Percentiles rank a stretch among this genome's conserved stretches.
Evolutionary conservation across 2,888 invertebrate species (phyloP).

Genomic region (Liodrosophila aerea): DNA sequence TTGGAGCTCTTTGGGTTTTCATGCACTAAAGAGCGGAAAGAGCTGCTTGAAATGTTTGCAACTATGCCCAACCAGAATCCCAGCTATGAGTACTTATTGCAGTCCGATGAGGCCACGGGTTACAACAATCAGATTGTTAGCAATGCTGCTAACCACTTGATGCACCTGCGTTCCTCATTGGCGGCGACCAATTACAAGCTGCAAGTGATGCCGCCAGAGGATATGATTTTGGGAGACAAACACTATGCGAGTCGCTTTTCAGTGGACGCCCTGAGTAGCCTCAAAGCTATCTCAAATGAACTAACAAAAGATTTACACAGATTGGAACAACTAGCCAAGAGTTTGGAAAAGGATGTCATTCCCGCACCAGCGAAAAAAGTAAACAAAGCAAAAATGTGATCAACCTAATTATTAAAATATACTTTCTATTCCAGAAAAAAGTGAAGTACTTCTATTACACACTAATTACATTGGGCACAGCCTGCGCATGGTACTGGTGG

Average conservation of each 20-base stretch:
- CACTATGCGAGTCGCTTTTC: constrained; percentile 81
- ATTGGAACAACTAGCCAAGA: constrained; percentile 58
- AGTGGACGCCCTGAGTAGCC: constrained; percentile 78
- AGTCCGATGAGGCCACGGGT: constrained; percentile 51
- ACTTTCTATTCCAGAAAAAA: constrained; percentile 41
- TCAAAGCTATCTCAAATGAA: constrained; percentile 70
- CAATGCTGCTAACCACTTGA: constrained; percentile 71
- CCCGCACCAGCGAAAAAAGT: constrained; percentile 26
- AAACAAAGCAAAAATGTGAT: background rate
- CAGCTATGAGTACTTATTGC: constrained; percentile 68
- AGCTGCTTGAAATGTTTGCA: constrained; percentile 69
- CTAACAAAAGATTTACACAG: constrained; percentile 68
- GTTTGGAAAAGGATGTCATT: background rate
- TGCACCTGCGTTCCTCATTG: constrained; percentile 75
- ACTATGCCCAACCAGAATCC: constrained; percentile 77
- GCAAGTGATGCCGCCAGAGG: constrained; percentile 75
- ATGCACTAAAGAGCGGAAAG: constrained; percentile 52
- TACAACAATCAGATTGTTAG: constrained; percentile 76
- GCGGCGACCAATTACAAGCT: constrained; percentile 80
- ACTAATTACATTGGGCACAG: constrained; percentile 47
- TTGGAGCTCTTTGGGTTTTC: constrained; percentile 74
- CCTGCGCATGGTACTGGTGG: constrained; percentile 66
- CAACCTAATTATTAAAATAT: background rate
- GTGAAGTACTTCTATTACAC: constrained; percentile 41
- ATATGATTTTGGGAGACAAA: constrained; percentile 80